phyloP scores from a whole-genome alignment of 2,113 vertebrate genomes.

The Boleophthalmus pectinirostris region DNA sequence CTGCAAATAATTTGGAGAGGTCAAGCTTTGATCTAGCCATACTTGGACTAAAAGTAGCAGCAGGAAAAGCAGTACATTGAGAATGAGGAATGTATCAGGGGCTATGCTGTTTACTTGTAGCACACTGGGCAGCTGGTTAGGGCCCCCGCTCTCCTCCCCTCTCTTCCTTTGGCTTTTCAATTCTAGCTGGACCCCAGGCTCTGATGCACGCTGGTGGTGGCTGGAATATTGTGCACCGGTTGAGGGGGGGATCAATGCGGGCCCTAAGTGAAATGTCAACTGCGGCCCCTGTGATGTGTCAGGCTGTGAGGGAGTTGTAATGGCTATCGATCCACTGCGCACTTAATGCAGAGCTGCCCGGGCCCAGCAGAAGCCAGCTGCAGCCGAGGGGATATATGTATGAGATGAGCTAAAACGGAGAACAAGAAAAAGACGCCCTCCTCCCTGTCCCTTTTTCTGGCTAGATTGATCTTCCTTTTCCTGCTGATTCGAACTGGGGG shows the following conservation, averaged over 20 bases:
- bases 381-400: slow-evolving; percentile 85
- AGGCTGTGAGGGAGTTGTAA: slow-evolving; percentile 99
- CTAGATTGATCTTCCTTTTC: slow-evolving; percentile 99
- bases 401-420: slow-evolving; percentile 96
- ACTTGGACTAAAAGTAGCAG: slow-evolving; percentile 80
- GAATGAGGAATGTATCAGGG: slow-evolving; percentile 83
- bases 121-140: slow-evolving; percentile 86
- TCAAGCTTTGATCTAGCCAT: slow-evolving; percentile 85
- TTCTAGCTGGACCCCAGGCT: slow-evolving; percentile 87
- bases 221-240: slow-evolving; percentile 90
- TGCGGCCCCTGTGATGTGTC: slow-evolving; percentile 92
- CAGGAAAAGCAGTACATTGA: slow-evolving; percentile 87
- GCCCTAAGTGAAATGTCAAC: slow-evolving; percentile 96
- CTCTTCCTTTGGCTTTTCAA: slow-evolving; percentile 81
- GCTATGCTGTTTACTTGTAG: slow-evolving; percentile 90
- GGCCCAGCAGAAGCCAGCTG: slow-evolving; percentile 88
- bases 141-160: slow-evolving; percentile 65
- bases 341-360: slow-evolving; percentile 93
- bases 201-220: slow-evolving; percentile 86
- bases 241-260: slow-evolving; percentile 86
- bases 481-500: slow-evolving; percentile 98
- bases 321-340: slow-evolving; percentile 98
- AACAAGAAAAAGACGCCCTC: slow-evolving; percentile 81
- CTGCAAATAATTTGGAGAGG: slow-evolving; percentile 57
- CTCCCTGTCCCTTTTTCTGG: slow-evolving; percentile 84